phyloP scores from a whole-genome alignment of 30 jellyfish, hydroid and myxozoan species.

The Pelagia noctiluca region DNA sequence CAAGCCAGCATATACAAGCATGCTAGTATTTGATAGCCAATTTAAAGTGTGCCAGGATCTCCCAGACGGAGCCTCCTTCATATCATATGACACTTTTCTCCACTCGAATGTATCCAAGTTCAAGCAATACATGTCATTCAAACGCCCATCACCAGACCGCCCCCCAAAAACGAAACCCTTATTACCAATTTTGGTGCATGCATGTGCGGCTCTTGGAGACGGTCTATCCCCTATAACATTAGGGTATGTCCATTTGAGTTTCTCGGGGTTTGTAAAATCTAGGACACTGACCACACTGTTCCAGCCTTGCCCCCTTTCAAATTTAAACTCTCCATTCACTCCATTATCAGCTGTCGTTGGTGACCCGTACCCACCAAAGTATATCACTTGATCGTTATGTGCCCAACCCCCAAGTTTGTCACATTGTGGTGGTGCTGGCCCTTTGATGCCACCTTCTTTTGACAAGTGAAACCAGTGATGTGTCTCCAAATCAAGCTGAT shows the following conservation, averaged over 20 bases:
- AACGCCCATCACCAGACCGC: constrained; percentile 55
- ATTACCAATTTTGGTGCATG: constrained; percentile 67
- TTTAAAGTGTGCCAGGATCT: constrained; percentile 90
- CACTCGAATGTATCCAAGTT: constrained; percentile 73
- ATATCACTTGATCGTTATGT: constrained; percentile 39
- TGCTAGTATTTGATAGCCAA: constrained; percentile 25
- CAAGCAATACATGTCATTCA: constrained; percentile 77
- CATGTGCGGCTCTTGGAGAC: constrained; percentile 93
- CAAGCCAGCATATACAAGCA: constrained; percentile 82
- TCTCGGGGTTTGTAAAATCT: constrained; percentile 60
- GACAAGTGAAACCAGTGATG: constrained; percentile 75
- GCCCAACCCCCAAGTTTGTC: constrained; percentile 87
- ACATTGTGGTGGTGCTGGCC: constrained; percentile 76
- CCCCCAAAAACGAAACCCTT: constrained; percentile 90
- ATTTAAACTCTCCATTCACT: constrained; percentile 78
- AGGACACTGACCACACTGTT: constrained; percentile 73
- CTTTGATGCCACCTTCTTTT: constrained; percentile 44
- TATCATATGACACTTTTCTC: constrained; percentile 40
- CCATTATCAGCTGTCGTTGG: constrained; percentile 56
- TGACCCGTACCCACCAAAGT: constrained; percentile 92
- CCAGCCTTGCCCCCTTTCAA: constrained; percentile 83
- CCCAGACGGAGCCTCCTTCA: constrained; percentile 77
- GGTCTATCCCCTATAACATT: constrained; percentile 51
- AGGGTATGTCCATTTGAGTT: constrained; percentile 79
- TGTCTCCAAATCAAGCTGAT: constrained; percentile 62